Evolutionary conservation across 2,113 vertebrate species (phyloP).

Genomic region (Bufo gargarizans): DNA sequence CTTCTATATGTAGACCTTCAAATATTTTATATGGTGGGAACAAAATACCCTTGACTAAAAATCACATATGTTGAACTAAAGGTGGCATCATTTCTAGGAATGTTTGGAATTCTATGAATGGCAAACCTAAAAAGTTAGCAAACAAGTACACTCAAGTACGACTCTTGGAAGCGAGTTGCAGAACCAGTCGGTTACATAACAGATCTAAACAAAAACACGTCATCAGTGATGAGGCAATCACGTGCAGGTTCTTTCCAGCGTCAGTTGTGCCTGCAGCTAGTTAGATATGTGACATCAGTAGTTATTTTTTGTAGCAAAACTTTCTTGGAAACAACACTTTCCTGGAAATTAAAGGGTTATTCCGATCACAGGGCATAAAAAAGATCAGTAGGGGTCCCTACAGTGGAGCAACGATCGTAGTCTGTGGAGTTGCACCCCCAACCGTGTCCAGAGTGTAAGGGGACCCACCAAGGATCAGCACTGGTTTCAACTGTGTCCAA

Average conservation of each 20-base stretch:
- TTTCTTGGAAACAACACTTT: neutral
- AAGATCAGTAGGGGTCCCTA: too few species aligned
- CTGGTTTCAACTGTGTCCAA: too few species aligned
- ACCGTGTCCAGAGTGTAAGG: too few species aligned
- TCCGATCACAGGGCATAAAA: neutral
- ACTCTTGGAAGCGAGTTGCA: neutral
- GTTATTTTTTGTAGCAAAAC: neutral
- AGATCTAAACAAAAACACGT: neutral
- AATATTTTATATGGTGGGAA: too few species aligned
- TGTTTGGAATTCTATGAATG: neutral
- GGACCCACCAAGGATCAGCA: too few species aligned
- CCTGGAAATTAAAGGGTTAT: neutral
- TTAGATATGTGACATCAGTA: neutral
- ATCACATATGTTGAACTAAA: too few species aligned
- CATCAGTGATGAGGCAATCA: neutral
- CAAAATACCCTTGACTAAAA: too few species aligned
- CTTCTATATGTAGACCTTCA: too few species aligned
- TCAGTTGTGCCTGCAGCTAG: neutral
- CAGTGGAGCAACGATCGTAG: too few species aligned
- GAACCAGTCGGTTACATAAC: neutral
- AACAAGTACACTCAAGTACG: neutral
- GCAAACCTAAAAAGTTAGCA: neutral
- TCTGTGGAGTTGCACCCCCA: too few species aligned
- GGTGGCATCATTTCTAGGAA: neutral
- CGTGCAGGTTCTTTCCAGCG: neutral